Conservation (phyloP, 2,797 vertebrate species). For the Platalea minor region DNA sequence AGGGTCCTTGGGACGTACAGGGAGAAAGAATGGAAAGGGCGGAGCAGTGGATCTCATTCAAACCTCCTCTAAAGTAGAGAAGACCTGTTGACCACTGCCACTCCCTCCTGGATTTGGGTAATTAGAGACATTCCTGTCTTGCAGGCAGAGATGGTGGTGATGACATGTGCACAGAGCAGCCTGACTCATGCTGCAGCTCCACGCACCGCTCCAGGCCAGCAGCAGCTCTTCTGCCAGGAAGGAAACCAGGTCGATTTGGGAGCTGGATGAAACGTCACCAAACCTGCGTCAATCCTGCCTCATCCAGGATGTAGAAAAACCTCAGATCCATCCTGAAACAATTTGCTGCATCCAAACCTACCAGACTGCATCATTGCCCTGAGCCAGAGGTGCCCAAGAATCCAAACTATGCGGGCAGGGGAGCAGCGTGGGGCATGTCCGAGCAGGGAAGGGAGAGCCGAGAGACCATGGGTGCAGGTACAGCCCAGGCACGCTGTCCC, state of each 20-base stretch:
- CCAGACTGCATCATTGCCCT: neutral
- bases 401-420: neutral
- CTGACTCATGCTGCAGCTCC: neutral
- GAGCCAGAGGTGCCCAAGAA: neutral
- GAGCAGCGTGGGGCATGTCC: fast-evolving
- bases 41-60: fast-evolving
- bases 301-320: neutral
- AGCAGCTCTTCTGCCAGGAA: neutral
- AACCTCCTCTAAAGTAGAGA: neutral
- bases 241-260: neutral
- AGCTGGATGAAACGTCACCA: neutral
- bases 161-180: neutral
- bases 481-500: neutral
- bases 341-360: neutral
- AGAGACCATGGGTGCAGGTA: neutral
- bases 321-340: neutral
- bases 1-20: neutral
- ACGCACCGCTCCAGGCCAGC: neutral
- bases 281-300: neutral
- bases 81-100: neutral
- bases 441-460: fast-evolving
- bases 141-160: neutral
- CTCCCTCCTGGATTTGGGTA: neutral
- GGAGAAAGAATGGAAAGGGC: neutral
- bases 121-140: neutral